These are phyloP conservation scores for Platycnemis pennipes DNA, from an alignment of 2,888 invertebrate species.

Conservation along the genomic window DNA sequence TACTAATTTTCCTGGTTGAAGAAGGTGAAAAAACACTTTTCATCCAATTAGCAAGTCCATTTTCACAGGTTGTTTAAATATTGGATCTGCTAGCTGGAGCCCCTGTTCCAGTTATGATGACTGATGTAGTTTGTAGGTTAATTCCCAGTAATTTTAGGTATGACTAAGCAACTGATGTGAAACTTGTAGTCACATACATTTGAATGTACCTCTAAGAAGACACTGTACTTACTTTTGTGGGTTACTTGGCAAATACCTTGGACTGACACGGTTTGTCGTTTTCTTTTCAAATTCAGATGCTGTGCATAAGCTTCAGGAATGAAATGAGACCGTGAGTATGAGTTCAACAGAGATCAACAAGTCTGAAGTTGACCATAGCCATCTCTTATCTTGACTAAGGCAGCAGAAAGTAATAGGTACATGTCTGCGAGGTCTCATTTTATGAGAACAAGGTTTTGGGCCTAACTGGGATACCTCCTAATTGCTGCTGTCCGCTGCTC, in stretches of 20 bases:
- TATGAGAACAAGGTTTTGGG: not conserved
- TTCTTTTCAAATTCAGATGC: too few species aligned
- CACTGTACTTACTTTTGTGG: too few species aligned
- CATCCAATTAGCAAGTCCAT: not conserved
- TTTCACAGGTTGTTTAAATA: not conserved
- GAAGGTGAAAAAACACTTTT: not conserved
- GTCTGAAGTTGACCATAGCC: not conserved
- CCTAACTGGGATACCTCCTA: not conserved
- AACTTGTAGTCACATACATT: too few species aligned
- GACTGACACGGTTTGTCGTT: too few species aligned
- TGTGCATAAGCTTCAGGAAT: too few species aligned
- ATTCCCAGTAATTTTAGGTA: not conserved
- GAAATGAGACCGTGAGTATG: not conserved
- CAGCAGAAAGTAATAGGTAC: not conserved
- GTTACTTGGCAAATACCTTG: too few species aligned
- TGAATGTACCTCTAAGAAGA: too few species aligned
- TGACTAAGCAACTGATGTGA: not conserved
- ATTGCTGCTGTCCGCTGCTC: not conserved
- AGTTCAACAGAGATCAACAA: not conserved
- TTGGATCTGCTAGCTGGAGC: not conserved
- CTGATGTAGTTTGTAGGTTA: not conserved
- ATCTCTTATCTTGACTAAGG: not conserved
- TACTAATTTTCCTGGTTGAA: not conserved
- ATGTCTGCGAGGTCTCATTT: not conserved
- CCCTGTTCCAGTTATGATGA: not conserved